Base-by-base conservation (phyloP, 2,888 invertebrate genomes). In the Cheilosia soror region DNA sequence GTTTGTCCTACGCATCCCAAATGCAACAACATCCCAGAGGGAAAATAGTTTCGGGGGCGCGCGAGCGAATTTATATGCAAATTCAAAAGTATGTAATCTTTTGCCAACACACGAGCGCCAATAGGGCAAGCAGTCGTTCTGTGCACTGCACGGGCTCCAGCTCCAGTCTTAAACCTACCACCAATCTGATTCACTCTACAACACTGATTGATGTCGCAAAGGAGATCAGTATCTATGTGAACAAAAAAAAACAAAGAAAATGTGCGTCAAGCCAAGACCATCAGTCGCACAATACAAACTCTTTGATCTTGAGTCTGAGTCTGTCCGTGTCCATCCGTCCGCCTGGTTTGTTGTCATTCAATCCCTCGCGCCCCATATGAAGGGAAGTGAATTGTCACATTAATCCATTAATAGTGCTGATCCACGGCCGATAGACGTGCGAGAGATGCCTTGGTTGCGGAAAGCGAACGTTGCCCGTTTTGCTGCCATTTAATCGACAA, bases 301-400 rank as follows among this genome's bases (percentile, higher is more conserved):
- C 68, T 68, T 68, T 68, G 68, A 68, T 68, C 68, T 55, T 55
- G 31, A 33, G 55, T 20, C 57, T 29, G n/a, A n/a, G n/a, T n/a
- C n/a, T n/a, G n/a, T n/a, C n/a, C n/a, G n/a, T n/a, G 20, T 13
- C 31, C 60, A 42, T 40, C 60, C 42, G 49, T 20, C 11, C 11
- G 53, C 13, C 27, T 11, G 11, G 25, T 5, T 5, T 13, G 37
- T 25, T 49, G 49, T 27, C 66, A 66, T 68, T 62, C 44, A 57
- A 57, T 58, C 40, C 31, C 27, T 31, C 60, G n/a, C 29, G 11
- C 40, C 4, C 4, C 71, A 27, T 11, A 15, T 13, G 29, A 29
- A 47, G 75, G 65, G 75, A 75, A 75, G 65, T 65, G 57, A 75
- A 75, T 75, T 75, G 75, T 75, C 75, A 66, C 75, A 66, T 75